Base-by-base conservation (phyloP, 2,888 invertebrate species). In the Rhagonycha lutea region DNA sequence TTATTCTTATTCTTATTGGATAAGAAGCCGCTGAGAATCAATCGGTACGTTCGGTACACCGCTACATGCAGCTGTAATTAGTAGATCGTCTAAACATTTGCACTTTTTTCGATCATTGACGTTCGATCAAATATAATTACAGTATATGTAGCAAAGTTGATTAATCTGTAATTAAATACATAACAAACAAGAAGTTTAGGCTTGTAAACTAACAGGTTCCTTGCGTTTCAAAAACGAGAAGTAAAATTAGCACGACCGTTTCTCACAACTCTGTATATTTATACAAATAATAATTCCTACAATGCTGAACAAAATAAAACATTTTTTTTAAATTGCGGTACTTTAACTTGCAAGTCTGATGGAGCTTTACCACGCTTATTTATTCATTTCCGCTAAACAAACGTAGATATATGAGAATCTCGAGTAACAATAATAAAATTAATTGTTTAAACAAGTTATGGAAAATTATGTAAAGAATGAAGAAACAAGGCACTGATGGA, bases 291-390 rank as follows among this genome's bases (percentile, higher is more conserved):
- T 67, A 67, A 26, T 23, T 67, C 14, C n/a, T 67, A 69, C 28
- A 32, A 32, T 32, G 18, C 28, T 12, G 14, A 11, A 18, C 47
- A 69, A 47, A 47, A 61, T 23, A 69, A 63, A 63, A 24, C 47
- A 65, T 71, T 75, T 71, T n/a, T 68, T 24, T 32, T 61, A 69
- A 69, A 73, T 78, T 78, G 74, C 78, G 78, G 78, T 78, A 76
- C 78, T 72, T 63, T 65, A 60, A 47, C 11, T 78, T 75, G 67
- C 62, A 73, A 28, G 70, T 47, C 68, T 78, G 47, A 47, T 61
- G 69, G 74, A 74, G 78, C 68, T 75, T 78, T 78, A 76, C 78
- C 76, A 75, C 74, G 74, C 71, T 78, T 74, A 72, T n/a, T 73
- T 73, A 70, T 70, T 61, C 29, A 70, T 72, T 78, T 78, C 78